Base-by-base conservation (phyloP, 2,888 invertebrate genomes). In the Caenorhabditis zanzibari region DNA sequence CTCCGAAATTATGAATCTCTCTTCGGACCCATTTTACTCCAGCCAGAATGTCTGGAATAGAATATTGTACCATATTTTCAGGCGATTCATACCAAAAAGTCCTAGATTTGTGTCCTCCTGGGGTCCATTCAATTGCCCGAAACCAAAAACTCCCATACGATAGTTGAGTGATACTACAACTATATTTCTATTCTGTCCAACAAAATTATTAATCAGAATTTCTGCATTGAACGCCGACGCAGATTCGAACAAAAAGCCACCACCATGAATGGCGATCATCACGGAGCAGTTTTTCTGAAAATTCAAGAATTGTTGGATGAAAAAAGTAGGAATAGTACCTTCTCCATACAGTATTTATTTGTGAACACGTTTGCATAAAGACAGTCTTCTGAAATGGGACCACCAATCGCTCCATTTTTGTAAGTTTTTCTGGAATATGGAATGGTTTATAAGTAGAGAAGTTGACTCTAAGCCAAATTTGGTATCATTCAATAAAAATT, bases 171-270 rank as follows among this genome's bases (percentile, higher is more conserved):
- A 54, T 12, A 86, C 85, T 6, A 83, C 81, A 5, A 86, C 63
- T 26, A 85, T 81, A 64, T 85, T 85, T 22, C 86, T 52, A 22
- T 66, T 61, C 28, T 85, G 75, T 5, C 82, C 85, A 7, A 83
- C 85, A 58, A 86, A 86, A 63, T 86, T 86, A 32, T 86, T 86
- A 14, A 85, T 75, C 0, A 85, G 12, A 61, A 81, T 73, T n/a
- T 85, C 76, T 1, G 69, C 38, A n/a, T 77, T 56, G 54, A 82
- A 86, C 0, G 76, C 74, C 0, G 79, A 74, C 1, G 85, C 72
- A 0, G 85, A 84, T 26, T 74, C 85, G 12, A 66, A 73, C 2
- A 66, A n/a, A 41, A 54, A 64, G 0, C 61, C 54, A 14, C 86
- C 86, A 7, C 86, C 85, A 56, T 86, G 86, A 10, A 83, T n/a